These are phyloP conservation scores for Harmothoe impar DNA, from an alignment of 2,888 invertebrate species.

Conservation along the genomic window DNA sequence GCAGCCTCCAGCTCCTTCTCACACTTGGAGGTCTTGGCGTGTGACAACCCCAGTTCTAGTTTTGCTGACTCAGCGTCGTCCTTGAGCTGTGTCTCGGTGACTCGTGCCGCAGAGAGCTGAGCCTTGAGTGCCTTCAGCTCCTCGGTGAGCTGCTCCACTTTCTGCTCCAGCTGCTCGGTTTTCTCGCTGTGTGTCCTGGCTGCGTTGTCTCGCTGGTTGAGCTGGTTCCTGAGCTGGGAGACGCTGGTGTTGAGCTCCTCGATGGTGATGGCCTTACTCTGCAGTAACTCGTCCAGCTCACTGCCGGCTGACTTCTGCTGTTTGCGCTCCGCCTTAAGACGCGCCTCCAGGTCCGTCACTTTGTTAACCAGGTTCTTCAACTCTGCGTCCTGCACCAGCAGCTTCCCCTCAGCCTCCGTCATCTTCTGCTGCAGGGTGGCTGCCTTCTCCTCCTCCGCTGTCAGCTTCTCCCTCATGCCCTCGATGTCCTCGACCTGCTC, in stretches of 20 bases:
- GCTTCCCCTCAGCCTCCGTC: background rate
- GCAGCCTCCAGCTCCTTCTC: background rate
- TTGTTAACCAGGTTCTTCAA: conserved; percentile 33
- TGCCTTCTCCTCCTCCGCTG: conserved; percentile 20
- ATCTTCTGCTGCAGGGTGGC: background rate
- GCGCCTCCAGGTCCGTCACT: conserved; percentile 52
- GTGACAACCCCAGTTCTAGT: background rate
- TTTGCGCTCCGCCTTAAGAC: conserved; percentile 52
- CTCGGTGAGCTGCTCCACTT: conserved; percentile 67
- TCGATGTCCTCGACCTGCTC: conserved; percentile 67
- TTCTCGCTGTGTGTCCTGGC: conserved; percentile 1
- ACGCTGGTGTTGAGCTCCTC: conserved; percentile 62
- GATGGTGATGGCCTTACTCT: conserved; percentile 54
- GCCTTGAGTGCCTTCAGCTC: conserved; percentile 66
- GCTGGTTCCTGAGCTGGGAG: conserved; percentile 51
- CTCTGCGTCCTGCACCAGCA: conserved; percentile 38
- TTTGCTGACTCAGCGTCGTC: background rate
- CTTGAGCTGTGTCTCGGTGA: background rate
- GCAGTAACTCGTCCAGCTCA: conserved; percentile 60
- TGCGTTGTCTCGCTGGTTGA: conserved; percentile 64
- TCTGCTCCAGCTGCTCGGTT: conserved; percentile 65
- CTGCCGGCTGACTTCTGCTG: conserved; percentile 33
- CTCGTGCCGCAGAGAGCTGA: conserved; percentile 57
- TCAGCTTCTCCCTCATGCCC: conserved; percentile 61
- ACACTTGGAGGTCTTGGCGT: background rate